A percentile compares a stretch with the other conserved stretches of the same genome.
phyloP scores from a whole-genome alignment of 2,888 invertebrate genomes.

The Chelonus formosanus region DNA sequence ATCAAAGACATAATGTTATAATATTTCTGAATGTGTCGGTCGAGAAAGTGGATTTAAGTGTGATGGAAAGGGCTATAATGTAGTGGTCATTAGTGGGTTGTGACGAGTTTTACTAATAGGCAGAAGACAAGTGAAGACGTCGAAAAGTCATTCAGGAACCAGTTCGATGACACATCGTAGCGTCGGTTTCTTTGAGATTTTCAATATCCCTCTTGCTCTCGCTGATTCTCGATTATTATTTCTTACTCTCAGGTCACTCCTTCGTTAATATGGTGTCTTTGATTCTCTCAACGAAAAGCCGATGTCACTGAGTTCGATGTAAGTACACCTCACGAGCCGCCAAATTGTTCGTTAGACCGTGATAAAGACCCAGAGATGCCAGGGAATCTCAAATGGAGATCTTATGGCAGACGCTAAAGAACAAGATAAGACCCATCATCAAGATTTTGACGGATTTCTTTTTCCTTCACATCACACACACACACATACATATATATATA shows the following conservation, averaged over 20 bases:
- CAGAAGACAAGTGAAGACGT: slow-evolving; percentile 58
- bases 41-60: slow-evolving; percentile 8
- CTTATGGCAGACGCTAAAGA: slow-evolving; percentile 5
- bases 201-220: slow-evolving; percentile 16
- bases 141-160: slow-evolving; percentile 39
- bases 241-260: slow-evolving; percentile 3
- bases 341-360: slow-evolving; percentile 34
- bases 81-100: slow-evolving; percentile 57
- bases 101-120: slow-evolving; percentile 59
- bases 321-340: slow-evolving; percentile 21
- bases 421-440: slow-evolving; percentile 28
- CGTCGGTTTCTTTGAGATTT: slow-evolving; percentile 58
- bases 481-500: too few relatives aligned
- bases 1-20: slow-evolving; percentile 1
- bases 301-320: slow-evolving; percentile 18
- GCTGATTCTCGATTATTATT: not conserved
- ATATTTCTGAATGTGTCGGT: not conserved
- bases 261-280: slow-evolving; percentile 1
- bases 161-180: slow-evolving; percentile 54
- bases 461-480: slow-evolving; percentile 23
- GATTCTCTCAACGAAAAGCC: slow-evolving; percentile 10
- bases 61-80: slow-evolving; percentile 38
- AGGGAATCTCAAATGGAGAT: slow-evolving; percentile 13
- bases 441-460: slow-evolving; percentile 45
- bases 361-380: slow-evolving; percentile 27